A percentile compares a stretch with the other conserved stretches of the same genome.
Evolutionary conservation across 2,888 invertebrate genomes (phyloP).

Genomic region (Mayetiola destructor): DNA sequence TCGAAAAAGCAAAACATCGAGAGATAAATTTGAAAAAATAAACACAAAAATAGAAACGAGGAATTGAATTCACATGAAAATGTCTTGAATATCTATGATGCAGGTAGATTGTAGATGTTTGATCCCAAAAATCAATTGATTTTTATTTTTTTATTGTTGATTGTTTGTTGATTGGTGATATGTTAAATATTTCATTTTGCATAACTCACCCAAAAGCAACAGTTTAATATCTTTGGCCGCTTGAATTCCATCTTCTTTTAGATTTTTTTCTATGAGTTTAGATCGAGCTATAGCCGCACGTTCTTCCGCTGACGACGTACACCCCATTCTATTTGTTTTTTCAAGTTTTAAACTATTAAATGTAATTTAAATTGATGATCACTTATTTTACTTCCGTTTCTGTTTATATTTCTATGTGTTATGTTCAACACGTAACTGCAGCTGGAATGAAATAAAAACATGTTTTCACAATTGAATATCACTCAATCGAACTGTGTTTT

Average conservation of each 20-base stretch:
- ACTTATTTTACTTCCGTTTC: conserved; percentile 4
- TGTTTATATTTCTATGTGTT: background rate
- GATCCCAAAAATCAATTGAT: no score
- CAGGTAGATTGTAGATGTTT: no score
- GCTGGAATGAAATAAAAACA: background rate
- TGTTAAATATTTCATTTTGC: no score
- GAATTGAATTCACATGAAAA: no score
- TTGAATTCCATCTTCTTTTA: conserved; percentile 96
- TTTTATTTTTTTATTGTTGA: no score
- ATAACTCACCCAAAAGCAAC: conserved; percentile 84
- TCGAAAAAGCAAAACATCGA: no score
- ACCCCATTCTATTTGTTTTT: conserved; percentile 60
- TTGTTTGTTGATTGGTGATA: no score
- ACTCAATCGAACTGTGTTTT: no score
- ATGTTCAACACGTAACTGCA: background rate
- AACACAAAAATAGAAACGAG: no score
- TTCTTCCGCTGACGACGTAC: conserved; percentile 98
- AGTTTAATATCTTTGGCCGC: conserved; percentile 99
- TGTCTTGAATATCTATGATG: no score
- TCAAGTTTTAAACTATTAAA: conserved; percentile 39
- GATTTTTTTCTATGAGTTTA: conserved; percentile 91
- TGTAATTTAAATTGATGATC: background rate
- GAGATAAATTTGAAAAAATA: no score
- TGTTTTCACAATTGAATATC: no score
- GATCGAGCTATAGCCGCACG: conserved; percentile 94